These are phyloP conservation scores for Drosophila barbarae DNA, from an alignment of 2,888 invertebrate species.

Conservation along the genomic window DNA sequence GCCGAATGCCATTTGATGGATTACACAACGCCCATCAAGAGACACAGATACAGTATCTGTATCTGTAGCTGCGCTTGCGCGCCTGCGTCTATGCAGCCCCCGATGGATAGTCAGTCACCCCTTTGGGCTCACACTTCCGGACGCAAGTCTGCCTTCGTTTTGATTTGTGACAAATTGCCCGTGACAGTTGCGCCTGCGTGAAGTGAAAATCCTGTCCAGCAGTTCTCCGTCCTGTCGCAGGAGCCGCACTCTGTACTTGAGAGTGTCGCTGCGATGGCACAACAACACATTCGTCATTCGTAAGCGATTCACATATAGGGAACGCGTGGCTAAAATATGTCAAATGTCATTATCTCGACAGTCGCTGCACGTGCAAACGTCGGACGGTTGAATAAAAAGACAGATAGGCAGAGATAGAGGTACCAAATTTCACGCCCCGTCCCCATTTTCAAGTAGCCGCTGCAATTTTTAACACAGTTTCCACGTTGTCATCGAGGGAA, in stretches of 20 bases:
- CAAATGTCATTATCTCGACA: slow-evolving; percentile 62
- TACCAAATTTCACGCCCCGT: slow-evolving; percentile 42
- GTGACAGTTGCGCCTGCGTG: slow-evolving; percentile 55
- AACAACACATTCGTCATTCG: slow-evolving; percentile 73
- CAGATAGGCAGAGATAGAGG: slow-evolving; percentile 13
- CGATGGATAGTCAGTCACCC: slow-evolving; percentile 51
- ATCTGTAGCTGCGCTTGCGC: slow-evolving; percentile 23
- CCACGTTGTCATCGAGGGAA: slow-evolving; percentile 29
- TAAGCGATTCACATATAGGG: slow-evolving; percentile 44
- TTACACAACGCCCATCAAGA: slow-evolving; percentile 48
- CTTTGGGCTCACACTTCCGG: slow-evolving; percentile 40
- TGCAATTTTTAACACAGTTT: slow-evolving; percentile 28
- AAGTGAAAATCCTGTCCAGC: not conserved
- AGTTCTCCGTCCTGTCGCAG: not conserved
- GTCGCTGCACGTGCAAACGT: slow-evolving; percentile 22
- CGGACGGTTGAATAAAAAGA: slow-evolving; percentile 5
- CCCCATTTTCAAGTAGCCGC: slow-evolving; percentile 41
- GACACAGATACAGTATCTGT: slow-evolving; percentile 17
- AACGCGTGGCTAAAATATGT: slow-evolving; percentile 60
- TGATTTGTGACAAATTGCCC: slow-evolving; percentile 71
- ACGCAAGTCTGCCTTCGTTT: slow-evolving; percentile 57
- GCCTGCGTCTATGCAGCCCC: slow-evolving; percentile 13
- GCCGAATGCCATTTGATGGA: slow-evolving; percentile 68
- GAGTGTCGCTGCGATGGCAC: slow-evolving; percentile 65
- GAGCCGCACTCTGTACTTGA: slow-evolving; percentile 56